Base-by-base conservation (phyloP, 1,140 invertebrate species). In the Gonatopus flavifemur region DNA sequence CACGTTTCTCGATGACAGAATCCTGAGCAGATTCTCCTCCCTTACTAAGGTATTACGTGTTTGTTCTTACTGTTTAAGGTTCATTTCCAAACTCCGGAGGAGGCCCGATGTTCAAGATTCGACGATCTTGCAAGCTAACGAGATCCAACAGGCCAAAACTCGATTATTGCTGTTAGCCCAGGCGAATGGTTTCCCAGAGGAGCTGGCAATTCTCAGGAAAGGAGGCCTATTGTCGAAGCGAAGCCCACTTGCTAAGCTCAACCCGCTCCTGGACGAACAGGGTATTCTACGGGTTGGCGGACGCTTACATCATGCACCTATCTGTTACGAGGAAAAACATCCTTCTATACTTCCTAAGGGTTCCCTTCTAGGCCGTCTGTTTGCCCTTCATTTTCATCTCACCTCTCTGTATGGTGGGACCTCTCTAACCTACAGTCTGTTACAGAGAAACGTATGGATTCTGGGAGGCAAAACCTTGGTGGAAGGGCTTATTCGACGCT, bases 281-380 rank as follows among this genome's bases (percentile, higher is more conserved):
- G 41, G 49, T 1, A 37, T 30, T 1, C 30, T 51, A 20, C 49
- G 49, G 2, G 49, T 51, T 0, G 49, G 49, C 13, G 42, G 42
- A 1, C 49, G 42, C 1, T 31, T 52, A 3, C 9, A 9, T 2
- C 18, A 45, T 18, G 18, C 42, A 1, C 7, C 12, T 12, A 20
- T 52, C 3, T 1, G 9, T 8, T 35, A 20, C 13, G 42, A 45
- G 2, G 18, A 3, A 32, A 45, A 43, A 46, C 37, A 45, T 33
- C 42, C 42, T 13, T 18, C 49, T 3, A 45, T 52, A 7, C 16
- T 52, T 4, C 40, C 49, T 16, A 42, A 25, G 12, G 15, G 25
- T 12, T 40, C 38, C 8, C 8, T 3, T 12, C 21, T 40, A n/a
- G 25, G 38, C 15, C 19, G 21, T 3, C 22, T 40, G 9, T 25